These are phyloP conservation scores for Diplazon laetatorius DNA, from an alignment of 2,888 invertebrate genomes.

Conservation along the genomic window DNA sequence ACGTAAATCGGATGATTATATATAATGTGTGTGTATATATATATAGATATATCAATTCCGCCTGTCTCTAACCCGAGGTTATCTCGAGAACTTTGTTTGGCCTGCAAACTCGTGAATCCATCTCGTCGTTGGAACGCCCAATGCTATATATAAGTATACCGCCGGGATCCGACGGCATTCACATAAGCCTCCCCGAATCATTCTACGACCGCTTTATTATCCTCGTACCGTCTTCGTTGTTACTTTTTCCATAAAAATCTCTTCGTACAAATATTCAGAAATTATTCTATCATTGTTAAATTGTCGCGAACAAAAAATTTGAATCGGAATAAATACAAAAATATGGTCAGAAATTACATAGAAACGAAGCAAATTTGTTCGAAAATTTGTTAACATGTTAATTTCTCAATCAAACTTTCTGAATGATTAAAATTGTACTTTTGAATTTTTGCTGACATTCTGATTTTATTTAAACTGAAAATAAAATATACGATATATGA, in stretches of 20 bases:
- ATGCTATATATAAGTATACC: background rate
- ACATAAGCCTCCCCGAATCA: conserved; percentile 20
- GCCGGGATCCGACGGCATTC: conserved; percentile 61
- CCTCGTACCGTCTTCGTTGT: conserved; percentile 16
- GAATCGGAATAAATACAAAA: conserved; percentile 3
- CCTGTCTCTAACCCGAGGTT: conserved; percentile 49
- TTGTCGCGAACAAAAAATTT: conserved; percentile 27
- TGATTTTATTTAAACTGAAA: too few relatives aligned
- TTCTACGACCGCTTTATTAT: conserved; percentile 45
- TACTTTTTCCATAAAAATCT: background rate
- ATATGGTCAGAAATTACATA: background rate
- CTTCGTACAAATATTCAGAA: conserved; percentile 38
- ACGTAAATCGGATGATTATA: conserved; percentile 26
- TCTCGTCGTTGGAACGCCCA: conserved; percentile 21
- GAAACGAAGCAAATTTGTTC: background rate
- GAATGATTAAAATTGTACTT: conserved; percentile 2
- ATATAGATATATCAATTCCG: conserved; percentile 34
- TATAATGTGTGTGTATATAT: too few relatives aligned
- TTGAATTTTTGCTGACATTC: too few relatives aligned
- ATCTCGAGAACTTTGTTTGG: conserved; percentile 60
- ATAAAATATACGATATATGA: too few relatives aligned
- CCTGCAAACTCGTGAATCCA: conserved; percentile 25
- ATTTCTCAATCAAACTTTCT: background rate
- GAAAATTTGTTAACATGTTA: background rate
- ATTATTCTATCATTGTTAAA: conserved; percentile 15